Evolutionary conservation across 2,888 invertebrate species (phyloP), one percentile per base, ranked within the genome.

Genomic region (Drosophila nr. fundita): DNA sequence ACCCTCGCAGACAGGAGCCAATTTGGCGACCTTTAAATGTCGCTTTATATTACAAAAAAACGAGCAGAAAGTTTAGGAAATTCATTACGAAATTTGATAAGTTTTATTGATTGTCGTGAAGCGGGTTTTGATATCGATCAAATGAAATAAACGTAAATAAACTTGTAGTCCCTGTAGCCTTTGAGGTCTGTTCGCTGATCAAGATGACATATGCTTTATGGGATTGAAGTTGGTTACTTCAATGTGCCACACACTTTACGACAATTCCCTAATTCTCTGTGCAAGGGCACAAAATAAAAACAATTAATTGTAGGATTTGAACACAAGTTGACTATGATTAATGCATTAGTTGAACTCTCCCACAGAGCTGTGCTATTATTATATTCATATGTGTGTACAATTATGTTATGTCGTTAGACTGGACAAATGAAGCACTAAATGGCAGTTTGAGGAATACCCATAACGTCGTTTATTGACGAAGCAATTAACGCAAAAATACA

Each of bases 381-480:
- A 21, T 42, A 42, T 42, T 42, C 11, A 21, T 5, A 21, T 21
- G 11, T 42, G 21, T 42, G 18, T 48, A 29, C 21, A 45, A 13
- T 13, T 13, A 29, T 60, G 21, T 42, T 55, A 38, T 38, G 40
- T 18, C 40, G 10, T 53, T 18, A 3, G 11, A 15, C 42, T 21
- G 21, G 7, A 45, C 13, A 13, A 40, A 21, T 13, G 0, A 21
- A 21, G 42, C 6, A 13, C n/a, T 15, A 36, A 18, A 10, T 10
- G 10, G 8, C 30, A n/a, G 21, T 49, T 42, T 30, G 32, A 32
- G 7, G n/a, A 40, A 30, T 13, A 11, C 36, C 30, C 36, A 48
- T 48, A 57, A 29, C 36, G 30, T 49, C 49, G 4, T 53, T n/a
- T 68, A 73, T 68, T 73, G 68, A 64, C 57, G 59, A 73, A 76